Base-by-base conservation (phyloP, 2,888 invertebrate genomes). In the Drosophila paracracens region DNA sequence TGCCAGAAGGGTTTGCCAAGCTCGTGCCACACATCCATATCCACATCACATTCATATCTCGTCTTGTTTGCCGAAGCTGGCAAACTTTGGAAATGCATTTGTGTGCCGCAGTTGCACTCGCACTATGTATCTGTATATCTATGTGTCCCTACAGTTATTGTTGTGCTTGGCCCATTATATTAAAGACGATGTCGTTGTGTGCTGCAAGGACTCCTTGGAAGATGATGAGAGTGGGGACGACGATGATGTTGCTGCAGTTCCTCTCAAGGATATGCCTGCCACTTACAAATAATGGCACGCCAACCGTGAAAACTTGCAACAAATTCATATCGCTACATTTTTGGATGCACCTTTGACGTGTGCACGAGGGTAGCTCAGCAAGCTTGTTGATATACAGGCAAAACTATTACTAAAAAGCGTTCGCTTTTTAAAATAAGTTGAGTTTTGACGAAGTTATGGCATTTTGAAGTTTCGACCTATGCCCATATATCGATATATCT, bases 201-300 rank as follows among this genome's bases (percentile, higher is more conserved):
- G 46, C 59, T 35, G 40, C 64, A 61, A 48, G 61, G 51, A 54
- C 46, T 60, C 31, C 38, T 18, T 27, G 64, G 36, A 33, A 29
- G 21, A 16, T 50, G 21, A 54, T 53, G 33, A 48, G 61, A 29
- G 8, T 25, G 29, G 25, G 65, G 31, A 54, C 35, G 50, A 48
- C 63, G 60, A 72, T 73, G 72, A 76, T 76, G 75, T 63, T 82
- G 82, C 80, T 78, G 54, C 58, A 69, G 74, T 52, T 61, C 18
- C 53, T 48, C 57, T 79, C 51, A 79, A 79, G 63, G 51, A 69
- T 74, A 67, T 68, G 67, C 74, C 63, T 64, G 75, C 80, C 78
- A 82, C 76, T 81, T 81, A 74, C 74, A 79, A 87, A 79, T 87
- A 83, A 84, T 84, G 83, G 79, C 74, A 73, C 58, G 82, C 72